phyloP scores from a whole-genome alignment of 2,888 invertebrate species.

The Capitulum mitella region DNA sequence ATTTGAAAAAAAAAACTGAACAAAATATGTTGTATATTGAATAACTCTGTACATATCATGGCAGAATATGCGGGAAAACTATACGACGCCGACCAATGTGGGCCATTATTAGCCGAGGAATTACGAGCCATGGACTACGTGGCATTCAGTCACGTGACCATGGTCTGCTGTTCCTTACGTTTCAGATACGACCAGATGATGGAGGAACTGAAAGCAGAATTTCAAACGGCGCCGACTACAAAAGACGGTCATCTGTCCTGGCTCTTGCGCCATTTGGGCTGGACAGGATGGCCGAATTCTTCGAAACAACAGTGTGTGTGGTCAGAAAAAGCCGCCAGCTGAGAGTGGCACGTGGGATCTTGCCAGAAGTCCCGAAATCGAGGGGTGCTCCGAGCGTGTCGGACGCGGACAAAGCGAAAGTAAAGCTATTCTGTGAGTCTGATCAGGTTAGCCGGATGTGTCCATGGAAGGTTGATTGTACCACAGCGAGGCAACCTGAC shows the following conservation, averaged over 20 bases:
- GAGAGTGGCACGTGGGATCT: constrained; percentile 14
- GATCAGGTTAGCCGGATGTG: constrained; percentile 21
- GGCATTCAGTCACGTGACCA: too few species aligned
- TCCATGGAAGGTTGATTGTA: neutral
- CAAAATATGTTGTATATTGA: too few species aligned
- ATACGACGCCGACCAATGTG: too few species aligned
- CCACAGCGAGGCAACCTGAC: neutral
- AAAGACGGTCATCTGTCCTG: neutral
- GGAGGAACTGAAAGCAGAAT: too few species aligned
- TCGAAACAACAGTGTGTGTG: constrained; percentile 7
- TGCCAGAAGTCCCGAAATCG: constrained; percentile 12
- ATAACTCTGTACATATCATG: too few species aligned
- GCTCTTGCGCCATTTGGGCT: neutral
- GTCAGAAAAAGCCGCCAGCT: constrained; percentile 18
- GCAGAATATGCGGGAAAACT: too few species aligned
- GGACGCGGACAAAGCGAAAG: neutral
- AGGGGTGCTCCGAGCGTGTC: neutral
- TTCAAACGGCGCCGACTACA: too few species aligned
- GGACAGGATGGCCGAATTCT: constrained; percentile 9
- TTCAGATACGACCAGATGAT: too few species aligned
- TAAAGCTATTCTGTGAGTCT: constrained; percentile 17
- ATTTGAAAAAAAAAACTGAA: too few species aligned
- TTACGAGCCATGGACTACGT: too few species aligned
- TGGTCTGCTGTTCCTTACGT: too few species aligned
- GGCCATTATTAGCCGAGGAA: too few species aligned